Conservation (phyloP, 2,797 vertebrate genomes). For the Lindbergichthys nudifrons region DNA sequence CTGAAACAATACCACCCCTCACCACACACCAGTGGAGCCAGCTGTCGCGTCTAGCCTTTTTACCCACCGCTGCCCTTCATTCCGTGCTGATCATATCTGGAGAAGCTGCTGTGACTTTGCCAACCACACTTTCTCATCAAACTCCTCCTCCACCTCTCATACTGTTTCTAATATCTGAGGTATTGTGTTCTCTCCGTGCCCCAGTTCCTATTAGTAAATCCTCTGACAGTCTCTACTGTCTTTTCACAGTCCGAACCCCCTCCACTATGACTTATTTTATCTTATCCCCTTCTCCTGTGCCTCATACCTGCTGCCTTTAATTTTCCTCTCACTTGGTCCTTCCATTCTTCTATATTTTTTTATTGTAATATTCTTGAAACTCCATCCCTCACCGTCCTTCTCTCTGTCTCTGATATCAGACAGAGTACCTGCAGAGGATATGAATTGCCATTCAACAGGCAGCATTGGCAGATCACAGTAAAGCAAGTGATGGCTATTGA, state of each 20-base stretch:
- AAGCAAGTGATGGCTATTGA: slow-evolving; percentile 11
- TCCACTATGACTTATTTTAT: slow-evolving; percentile 29
- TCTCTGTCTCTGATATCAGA: slow-evolving; percentile 15
- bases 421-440: slow-evolving; percentile 25
- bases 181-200: slow-evolving; percentile 29
- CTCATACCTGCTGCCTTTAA: slow-evolving; percentile 28
- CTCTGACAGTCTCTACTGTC: slow-evolving; percentile 19
- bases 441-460: slow-evolving; percentile 39
- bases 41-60: slow-evolving; percentile 42
- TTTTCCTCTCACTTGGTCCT: slow-evolving; percentile 25
- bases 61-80: slow-evolving; percentile 37
- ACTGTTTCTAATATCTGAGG: slow-evolving; percentile 37
- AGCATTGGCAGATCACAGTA: slow-evolving; percentile 2
- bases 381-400: slow-evolving; percentile 5
- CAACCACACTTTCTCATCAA: slow-evolving; percentile 26
- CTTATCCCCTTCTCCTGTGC: slow-evolving; percentile 13
- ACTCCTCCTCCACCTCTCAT: slow-evolving; percentile 15
- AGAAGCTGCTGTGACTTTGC: slow-evolving; percentile 37
- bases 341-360: slow-evolving; percentile 22
- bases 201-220: slow-evolving; percentile 40
- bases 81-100: slow-evolving; percentile 21
- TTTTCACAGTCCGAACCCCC: slow-evolving; percentile 1
- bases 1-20: slow-evolving; percentile 71
- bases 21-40: slow-evolving; percentile 57
- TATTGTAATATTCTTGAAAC: slow-evolving; percentile 10